Evolutionary conservation across 2,888 invertebrate species (phyloP), one percentile per base, ranked within the genome.

Genomic region (Mythimna loreyi): DNA sequence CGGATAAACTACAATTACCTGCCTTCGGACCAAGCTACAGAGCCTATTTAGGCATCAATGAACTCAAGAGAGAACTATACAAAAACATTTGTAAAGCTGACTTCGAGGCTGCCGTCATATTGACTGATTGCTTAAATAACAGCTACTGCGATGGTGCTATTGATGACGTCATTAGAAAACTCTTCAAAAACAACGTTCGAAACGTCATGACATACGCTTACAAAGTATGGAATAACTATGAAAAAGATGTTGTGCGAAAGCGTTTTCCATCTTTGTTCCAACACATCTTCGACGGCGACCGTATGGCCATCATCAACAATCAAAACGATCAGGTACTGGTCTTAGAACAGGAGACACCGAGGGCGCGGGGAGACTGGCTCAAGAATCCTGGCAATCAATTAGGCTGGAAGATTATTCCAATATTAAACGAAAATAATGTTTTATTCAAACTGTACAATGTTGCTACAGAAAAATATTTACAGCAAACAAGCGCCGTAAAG

Each of bases 261-360:
- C 52, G 67, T 55, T 74, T 74, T 36, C 75, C 74, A 19, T 19
- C 58, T 16, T 52, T 49, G 13, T 74, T 74, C 33, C 28, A 59
- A 19, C 43, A 63, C 23, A 55, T 74, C 8, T 74, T 74, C 23
- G 59, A 50, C 16, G 74, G 62, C 13, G 45, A 63, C 21, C 16
- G n/a, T 47, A 21, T 74, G 58, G 36, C 13, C 6, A 67, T 74
- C 5, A 19, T 50, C 11, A 67, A 59, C 33, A 40, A 59, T 3
- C 8, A 25, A 55, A 45, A 56, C 23, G 50, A 56, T 55, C 74
- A 67, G 36, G 74, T 53, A 11, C 19, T 67, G 43, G 49, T 67
- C 53, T 30, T 59, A 55, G 67, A 74, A 13, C 23, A 28, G 1
- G 45, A n/a, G 9, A 33, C 45, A 25, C 3, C 21, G 16, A 28